phyloP scores from a whole-genome alignment of 2,113 vertebrate species.

The Archocentrus centrarchus region DNA sequence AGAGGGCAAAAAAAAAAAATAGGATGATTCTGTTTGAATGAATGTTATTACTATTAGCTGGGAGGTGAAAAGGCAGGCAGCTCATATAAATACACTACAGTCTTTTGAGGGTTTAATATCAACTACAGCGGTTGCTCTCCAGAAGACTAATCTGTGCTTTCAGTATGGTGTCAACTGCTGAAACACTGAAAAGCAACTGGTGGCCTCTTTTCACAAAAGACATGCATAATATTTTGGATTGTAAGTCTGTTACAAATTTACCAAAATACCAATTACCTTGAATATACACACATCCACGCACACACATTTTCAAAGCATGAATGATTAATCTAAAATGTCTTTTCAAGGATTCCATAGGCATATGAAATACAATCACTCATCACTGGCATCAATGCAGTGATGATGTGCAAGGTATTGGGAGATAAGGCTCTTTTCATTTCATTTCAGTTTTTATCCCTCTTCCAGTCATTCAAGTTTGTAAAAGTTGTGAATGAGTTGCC shows the following conservation, averaged over 20 bases:
- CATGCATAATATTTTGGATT: background rate
- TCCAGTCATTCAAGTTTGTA: background rate
- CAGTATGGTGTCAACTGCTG: background rate
- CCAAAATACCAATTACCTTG: background rate
- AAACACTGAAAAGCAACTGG: constrained; percentile 10
- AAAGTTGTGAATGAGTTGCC: background rate
- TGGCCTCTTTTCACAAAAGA: background rate
- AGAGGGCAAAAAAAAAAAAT: background rate
- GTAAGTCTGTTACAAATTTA: background rate
- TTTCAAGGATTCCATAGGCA: background rate
- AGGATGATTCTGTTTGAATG: constrained; percentile 45
- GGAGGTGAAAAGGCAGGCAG: constrained; percentile 27
- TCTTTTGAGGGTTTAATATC: constrained; percentile 30
- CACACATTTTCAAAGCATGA: background rate
- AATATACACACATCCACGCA: background rate
- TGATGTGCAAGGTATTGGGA: background rate
- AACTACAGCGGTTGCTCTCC: constrained; percentile 23
- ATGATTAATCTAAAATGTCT: background rate
- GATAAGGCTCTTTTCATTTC: background rate
- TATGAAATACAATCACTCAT: background rate
- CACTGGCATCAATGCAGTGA: background rate
- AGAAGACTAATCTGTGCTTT: constrained; percentile 19
- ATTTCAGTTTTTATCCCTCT: background rate
- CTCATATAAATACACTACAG: constrained; percentile 25
- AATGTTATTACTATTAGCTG: constrained; percentile 52